Percentiles rank a stretch among this genome's conserved stretches.
These are phyloP conservation scores for Mastacembelus armatus DNA, from an alignment of 2,797 vertebrate species.

Conservation along the genomic window DNA sequence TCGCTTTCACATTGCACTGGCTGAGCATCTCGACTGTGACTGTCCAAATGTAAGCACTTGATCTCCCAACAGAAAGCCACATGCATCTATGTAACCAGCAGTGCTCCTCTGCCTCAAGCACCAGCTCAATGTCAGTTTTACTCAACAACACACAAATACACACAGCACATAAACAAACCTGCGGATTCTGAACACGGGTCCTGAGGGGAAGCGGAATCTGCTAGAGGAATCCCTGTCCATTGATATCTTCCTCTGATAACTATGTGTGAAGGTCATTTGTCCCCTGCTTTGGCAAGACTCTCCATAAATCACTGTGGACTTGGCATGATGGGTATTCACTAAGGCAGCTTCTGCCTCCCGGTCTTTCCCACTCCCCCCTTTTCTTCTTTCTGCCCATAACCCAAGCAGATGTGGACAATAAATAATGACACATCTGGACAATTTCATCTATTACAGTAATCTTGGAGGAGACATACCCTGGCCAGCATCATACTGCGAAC, in stretches of 20 bases:
- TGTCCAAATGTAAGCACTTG: slow-evolving; percentile 30
- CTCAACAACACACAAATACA: slow-evolving; percentile 46
- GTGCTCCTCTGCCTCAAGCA: slow-evolving; percentile 49
- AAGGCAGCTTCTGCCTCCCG: slow-evolving; percentile 68
- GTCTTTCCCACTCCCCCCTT: slow-evolving; percentile 55
- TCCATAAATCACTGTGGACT: slow-evolving; percentile 83
- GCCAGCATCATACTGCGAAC: slow-evolving; percentile 20
- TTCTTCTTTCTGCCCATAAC: slow-evolving; percentile 58
- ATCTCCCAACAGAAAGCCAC: slow-evolving; percentile 32
- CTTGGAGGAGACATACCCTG: slow-evolving; percentile 40
- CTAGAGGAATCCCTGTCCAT: slow-evolving; percentile 76
- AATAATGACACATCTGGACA: slow-evolving; percentile 78
- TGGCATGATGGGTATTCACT: slow-evolving; percentile 81
- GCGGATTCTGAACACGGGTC: slow-evolving; percentile 37
- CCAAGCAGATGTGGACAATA: slow-evolving; percentile 76
- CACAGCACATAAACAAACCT: slow-evolving; percentile 39
- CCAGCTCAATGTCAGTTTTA: slow-evolving; percentile 65
- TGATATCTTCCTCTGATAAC: slow-evolving; percentile 82
- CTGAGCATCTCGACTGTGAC: slow-evolving; percentile 9
- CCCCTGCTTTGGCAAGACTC: slow-evolving; percentile 67
- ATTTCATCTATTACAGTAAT: slow-evolving; percentile 76
- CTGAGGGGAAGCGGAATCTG: slow-evolving; percentile 62
- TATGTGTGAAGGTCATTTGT: slow-evolving; percentile 84
- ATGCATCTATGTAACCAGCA: slow-evolving; percentile 36
- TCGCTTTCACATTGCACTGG: background rate